phyloP scores from a whole-genome alignment of 2,797 vertebrate species.

The Schizopygopsis pylzovi region DNA sequence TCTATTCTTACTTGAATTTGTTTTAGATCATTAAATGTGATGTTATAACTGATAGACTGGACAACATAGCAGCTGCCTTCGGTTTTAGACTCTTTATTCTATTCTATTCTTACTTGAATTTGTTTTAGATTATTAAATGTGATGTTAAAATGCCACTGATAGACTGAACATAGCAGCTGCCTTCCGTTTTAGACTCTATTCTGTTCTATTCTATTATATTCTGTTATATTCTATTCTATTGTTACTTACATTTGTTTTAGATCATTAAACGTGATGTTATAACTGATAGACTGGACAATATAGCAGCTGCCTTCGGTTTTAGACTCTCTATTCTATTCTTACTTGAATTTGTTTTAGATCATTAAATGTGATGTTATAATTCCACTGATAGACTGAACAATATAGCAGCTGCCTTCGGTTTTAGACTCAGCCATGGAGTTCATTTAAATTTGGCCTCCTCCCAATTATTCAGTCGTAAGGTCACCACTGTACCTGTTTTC shows the following conservation, averaged over 20 bases:
- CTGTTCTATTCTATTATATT: neutral
- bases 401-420: neutral
- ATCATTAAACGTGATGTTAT: neutral
- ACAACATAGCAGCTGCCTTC: no score
- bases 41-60: neutral
- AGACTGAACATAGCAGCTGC: neutral
- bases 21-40: neutral
- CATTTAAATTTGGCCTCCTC: neutral
- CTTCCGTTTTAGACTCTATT: neutral
- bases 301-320: neutral
- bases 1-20: neutral
- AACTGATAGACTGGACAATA: neutral
- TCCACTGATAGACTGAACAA: neutral
- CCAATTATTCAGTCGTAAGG: neutral
- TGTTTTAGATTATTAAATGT: no score
- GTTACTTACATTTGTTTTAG: neutral
- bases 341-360: neutral
- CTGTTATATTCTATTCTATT: neutral
- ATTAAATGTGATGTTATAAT: neutral
- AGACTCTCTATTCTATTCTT: neutral
- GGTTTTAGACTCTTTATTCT: no score
- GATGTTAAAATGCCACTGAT: neutral
- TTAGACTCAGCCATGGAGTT: neutral
- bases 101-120: no score
- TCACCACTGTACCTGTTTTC: slow-evolving; percentile 83